A percentile compares a stretch with the other conserved stretches of the same genome.
Conservation (phyloP, 2,113 vertebrate genomes). For the Stegostoma tigrinum region DNA sequence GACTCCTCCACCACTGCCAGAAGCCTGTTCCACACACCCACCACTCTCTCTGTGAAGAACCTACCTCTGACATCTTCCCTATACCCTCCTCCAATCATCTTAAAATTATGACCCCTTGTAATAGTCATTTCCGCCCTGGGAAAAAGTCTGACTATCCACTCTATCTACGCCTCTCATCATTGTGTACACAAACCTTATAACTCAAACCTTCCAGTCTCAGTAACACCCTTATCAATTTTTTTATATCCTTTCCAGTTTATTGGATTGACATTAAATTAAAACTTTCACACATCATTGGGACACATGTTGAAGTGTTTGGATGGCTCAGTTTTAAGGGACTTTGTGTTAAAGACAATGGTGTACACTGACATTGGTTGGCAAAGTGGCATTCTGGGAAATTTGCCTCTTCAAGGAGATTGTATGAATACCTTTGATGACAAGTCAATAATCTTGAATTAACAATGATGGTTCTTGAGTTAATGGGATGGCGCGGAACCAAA, state of each 20-base stretch:
- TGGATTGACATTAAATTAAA: neutral
- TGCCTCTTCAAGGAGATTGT: neutral
- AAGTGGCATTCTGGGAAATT: neutral
- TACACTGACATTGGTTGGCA: neutral
- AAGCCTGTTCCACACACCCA: too few species aligned
- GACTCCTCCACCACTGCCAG: too few species aligned
- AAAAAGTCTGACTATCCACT: too few species aligned
- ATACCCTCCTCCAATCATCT: too few species aligned
- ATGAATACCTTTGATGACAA: neutral
- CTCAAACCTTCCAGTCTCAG: too few species aligned
- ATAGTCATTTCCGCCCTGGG: too few species aligned
- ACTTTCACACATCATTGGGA: neutral
- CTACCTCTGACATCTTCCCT: too few species aligned
- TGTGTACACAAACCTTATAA: too few species aligned
- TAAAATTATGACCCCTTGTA: too few species aligned
- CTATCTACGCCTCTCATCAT: too few species aligned
- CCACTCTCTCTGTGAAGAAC: too few species aligned
- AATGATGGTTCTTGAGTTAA: neutral
- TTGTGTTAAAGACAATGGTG: neutral
- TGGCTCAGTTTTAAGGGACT: neutral
- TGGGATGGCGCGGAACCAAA: neutral
- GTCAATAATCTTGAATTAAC: neutral
- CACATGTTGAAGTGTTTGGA: neutral
- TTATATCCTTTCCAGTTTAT: neutral
- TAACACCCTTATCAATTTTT: too few species aligned